Base-by-base conservation (phyloP, 2,888 invertebrate species). In the Xylota sylvarum region DNA sequence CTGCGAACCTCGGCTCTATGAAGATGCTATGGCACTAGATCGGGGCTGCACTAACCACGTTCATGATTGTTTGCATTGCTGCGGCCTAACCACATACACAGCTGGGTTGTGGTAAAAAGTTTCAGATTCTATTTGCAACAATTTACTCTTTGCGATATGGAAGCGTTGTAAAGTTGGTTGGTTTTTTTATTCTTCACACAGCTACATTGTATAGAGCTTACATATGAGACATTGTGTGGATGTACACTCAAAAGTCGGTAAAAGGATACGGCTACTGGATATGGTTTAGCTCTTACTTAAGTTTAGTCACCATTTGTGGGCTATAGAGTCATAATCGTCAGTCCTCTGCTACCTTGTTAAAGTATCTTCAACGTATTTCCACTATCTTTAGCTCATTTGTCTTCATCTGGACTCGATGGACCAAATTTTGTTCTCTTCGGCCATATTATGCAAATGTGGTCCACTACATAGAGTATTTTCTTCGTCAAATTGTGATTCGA, bases 51-150 rank as follows among this genome's bases (percentile, higher is more conserved):
- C 27, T 58, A 50, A 73, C 72, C 50, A 10, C 60, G 52, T 43
- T 74, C n/a, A 69, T 74, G 81, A 69, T 60, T 74, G 70, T 74
- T 74, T 62, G 52, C 65, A 50, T 65, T 40, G 52, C 62, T 64
- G 55, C 35, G 55, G 23, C 19, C 23, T 50, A 10, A 74, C 74
- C 81, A 74, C 69, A 74, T 65, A 17, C 32, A 46, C 48, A 65
- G 58, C 58, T 65, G 48, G 46, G 60, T 14, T 67, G 80, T 81
- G 80, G 73, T 74, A 19, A 73, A 56, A 48, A 43, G 62, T 52
- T 62, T 70, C 55, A 62, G 70, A 64, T 62, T 43, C 23, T 32
- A 9, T 27, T 58, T 50, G 67, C 77, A 67, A 67, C 67, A 60
- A 50, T 50, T 50, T 77, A 67, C 6, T 19, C 40, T 30, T 23